A percentile compares a stretch with the other conserved stretches of the same genome.
These are phyloP conservation scores for Pangasianodon hypophthalmus DNA, from an alignment of 2,113 vertebrate genomes.

Conservation along the genomic window DNA sequence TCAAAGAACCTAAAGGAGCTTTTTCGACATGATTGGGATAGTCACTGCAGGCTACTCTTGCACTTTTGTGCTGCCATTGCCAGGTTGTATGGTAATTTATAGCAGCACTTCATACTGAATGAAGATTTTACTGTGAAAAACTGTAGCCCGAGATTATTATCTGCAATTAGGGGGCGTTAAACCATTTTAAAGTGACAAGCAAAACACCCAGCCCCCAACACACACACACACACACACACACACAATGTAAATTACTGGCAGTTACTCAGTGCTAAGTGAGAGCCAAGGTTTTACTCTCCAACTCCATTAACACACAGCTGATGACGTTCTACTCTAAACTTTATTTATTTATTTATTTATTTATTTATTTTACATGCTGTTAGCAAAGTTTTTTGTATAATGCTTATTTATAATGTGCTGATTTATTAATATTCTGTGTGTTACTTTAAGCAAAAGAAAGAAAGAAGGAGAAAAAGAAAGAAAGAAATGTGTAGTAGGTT, in stretches of 20 bases:
- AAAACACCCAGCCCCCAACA: slow-evolving; percentile 6
- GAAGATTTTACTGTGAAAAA: background rate
- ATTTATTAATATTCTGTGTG: background rate
- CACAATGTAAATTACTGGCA: background rate
- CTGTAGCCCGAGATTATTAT: background rate
- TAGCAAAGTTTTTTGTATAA: background rate
- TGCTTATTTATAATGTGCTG: background rate
- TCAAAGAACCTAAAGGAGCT: background rate
- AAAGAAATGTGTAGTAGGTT: background rate
- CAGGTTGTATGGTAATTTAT: background rate
- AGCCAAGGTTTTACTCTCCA: background rate
- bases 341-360: background rate
- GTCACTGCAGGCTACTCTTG: background rate
- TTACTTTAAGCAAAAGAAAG: background rate
- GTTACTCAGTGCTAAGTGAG: background rate
- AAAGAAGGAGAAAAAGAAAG: background rate
- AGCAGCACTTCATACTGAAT: background rate
- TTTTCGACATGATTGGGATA: background rate
- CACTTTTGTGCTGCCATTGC: background rate
- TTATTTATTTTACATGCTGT: background rate
- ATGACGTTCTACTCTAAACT: background rate
- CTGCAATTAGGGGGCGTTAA: background rate
- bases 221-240: slow-evolving; percentile 15
- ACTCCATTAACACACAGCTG: background rate
- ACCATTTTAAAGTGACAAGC: background rate